These are phyloP conservation scores for Neotoma lepida DNA, from an alignment of 2,113 vertebrate species.

Conservation along the genomic window DNA sequence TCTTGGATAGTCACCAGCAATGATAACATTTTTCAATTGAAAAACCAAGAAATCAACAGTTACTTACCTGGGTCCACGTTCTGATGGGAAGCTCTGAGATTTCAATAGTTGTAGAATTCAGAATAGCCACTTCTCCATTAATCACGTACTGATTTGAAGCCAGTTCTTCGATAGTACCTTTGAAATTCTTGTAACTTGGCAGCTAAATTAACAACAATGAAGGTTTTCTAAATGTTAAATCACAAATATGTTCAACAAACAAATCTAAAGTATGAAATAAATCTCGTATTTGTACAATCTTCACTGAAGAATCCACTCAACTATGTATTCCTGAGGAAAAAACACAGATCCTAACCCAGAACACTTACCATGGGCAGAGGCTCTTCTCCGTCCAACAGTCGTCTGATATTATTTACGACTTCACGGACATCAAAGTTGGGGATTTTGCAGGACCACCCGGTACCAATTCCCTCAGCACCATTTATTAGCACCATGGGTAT, in stretches of 20 bases:
- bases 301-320: background rate
- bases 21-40: background rate
- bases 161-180: slow-evolving; percentile 93
- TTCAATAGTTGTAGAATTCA: slow-evolving; percentile 97
- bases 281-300: background rate
- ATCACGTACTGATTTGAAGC: slow-evolving; percentile 92
- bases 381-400: slow-evolving; percentile 93
- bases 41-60: background rate
- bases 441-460: slow-evolving; percentile 97
- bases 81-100: slow-evolving; percentile 97
- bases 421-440: slow-evolving; percentile 95
- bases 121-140: slow-evolving; percentile 94
- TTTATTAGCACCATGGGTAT: slow-evolving; percentile 95
- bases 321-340: slow-evolving; percentile 25
- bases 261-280: slow-evolving; percentile 58
- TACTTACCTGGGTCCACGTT: slow-evolving; percentile 95
- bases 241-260: slow-evolving; percentile 19
- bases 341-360: background rate
- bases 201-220: slow-evolving; percentile 85
- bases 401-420: slow-evolving; percentile 93
- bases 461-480: slow-evolving; percentile 96
- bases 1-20: slow-evolving; percentile 52
- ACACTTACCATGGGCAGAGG: slow-evolving; percentile 92
- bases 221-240: slow-evolving; percentile 46
- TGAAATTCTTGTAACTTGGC: slow-evolving; percentile 97